phyloP scores from a whole-genome alignment of 2,113 vertebrate genomes.

The Nothobranchius furzeri region DNA sequence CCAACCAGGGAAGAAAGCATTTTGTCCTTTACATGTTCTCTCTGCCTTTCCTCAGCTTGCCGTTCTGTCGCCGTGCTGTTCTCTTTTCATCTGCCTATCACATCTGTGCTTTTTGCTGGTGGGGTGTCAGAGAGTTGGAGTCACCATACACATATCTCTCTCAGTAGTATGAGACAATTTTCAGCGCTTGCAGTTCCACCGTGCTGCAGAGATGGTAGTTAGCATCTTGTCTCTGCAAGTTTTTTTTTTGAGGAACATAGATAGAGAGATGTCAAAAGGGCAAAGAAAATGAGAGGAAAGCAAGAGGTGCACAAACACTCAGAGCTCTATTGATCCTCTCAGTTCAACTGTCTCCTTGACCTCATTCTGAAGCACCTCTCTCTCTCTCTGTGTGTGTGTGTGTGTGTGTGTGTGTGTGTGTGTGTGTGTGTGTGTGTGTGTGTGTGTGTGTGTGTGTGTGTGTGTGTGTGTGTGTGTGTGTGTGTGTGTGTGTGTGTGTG shows the following conservation, averaged over 20 bases:
- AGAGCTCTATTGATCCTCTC: slow-evolving; percentile 68
- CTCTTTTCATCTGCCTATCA: slow-evolving; percentile 72
- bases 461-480: too few species aligned
- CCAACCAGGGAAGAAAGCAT: slow-evolving; percentile 72
- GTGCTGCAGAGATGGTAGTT: slow-evolving; percentile 13
- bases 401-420: too few species aligned
- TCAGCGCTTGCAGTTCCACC: slow-evolving; percentile 36
- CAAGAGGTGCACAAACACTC: slow-evolving; percentile 52
- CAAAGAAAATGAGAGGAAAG: slow-evolving; percentile 46
- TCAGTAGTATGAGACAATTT: slow-evolving; percentile 43
- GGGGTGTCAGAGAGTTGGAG: slow-evolving; percentile 59
- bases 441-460: slow-evolving; percentile 1
- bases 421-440: too few species aligned
- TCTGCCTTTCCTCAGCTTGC: slow-evolving; percentile 65
- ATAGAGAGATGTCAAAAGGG: slow-evolving; percentile 36
- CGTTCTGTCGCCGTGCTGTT: slow-evolving; percentile 64
- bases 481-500: too few species aligned
- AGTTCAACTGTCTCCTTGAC: slow-evolving; percentile 68
- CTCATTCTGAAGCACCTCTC: slow-evolving; percentile 49
- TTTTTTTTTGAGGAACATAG: slow-evolving; percentile 13
- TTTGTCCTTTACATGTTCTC: slow-evolving; percentile 73
- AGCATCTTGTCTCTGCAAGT: neutral
- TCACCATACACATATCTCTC: slow-evolving; percentile 57
- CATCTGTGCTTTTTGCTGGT: slow-evolving; percentile 55
- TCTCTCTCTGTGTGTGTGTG: neutral